Evolutionary conservation across 2,888 invertebrate species (phyloP).

Genomic region (Lapara coniferarum): DNA sequence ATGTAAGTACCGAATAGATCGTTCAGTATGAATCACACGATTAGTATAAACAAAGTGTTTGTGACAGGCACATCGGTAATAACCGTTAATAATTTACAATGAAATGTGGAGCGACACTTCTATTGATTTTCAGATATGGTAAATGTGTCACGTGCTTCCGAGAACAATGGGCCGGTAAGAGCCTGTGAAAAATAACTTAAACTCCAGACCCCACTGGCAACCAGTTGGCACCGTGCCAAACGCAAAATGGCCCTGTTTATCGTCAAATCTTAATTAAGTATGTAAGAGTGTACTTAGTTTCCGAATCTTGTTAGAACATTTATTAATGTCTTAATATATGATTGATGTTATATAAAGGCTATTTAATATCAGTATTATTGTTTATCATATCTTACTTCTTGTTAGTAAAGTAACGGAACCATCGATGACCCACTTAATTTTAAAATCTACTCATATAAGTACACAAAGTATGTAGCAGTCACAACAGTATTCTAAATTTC

Average conservation of each 20-base stretch:
- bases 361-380: too few species aligned
- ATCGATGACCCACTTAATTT: too few species aligned
- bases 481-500: background rate
- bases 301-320: background rate
- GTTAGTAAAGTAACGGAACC: too few species aligned
- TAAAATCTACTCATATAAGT: background rate
- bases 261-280: slow-evolving; percentile 6
- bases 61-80: slow-evolving; percentile 9
- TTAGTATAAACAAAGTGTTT: background rate
- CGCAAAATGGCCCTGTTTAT: slow-evolving; percentile 3
- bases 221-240: slow-evolving; percentile 1
- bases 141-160: slow-evolving; percentile 23
- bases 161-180: slow-evolving; percentile 13
- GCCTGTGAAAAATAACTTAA: slow-evolving; percentile 24
- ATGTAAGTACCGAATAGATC: background rate
- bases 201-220: slow-evolving; percentile 4
- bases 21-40: background rate
- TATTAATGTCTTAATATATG: background rate
- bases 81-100: slow-evolving; percentile 15
- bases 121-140: slow-evolving; percentile 24
- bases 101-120: slow-evolving; percentile 11
- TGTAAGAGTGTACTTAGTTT: background rate
- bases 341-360: background rate
- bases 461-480: background rate
- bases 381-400: too few species aligned